Evolutionary conservation across 2,797 vertebrate species (phyloP), one percentile per base, ranked within the genome.

Genomic region (Miichthys miiuy): DNA sequence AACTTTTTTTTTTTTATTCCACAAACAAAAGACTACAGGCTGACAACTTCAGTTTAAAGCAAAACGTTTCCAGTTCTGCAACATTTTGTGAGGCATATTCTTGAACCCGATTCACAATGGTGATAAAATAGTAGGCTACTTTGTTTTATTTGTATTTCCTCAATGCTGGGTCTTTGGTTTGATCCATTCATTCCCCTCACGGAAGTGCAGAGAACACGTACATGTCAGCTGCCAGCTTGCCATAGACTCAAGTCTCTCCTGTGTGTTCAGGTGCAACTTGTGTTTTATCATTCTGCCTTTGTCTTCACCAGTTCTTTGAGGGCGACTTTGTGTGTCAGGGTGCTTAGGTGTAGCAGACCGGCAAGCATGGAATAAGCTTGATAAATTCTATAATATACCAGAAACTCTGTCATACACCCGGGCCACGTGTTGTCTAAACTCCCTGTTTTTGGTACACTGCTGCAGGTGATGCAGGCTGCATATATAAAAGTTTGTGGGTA

Each of bases 381-480:
- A 56, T 70, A 20, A 16, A 63, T 76, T 65, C 27, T 56, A 17
- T 27, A 56, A 80, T 52, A 63, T 12, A 62, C 25, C 65, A 51
- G 20, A 75, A 67, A 75, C 30, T 69, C 76, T 44, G 64, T 75
- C 38, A 18, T 12, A 62, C 72, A 58, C 38, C 25, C 54, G 41
- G 30, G 55, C 55, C 68, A 63, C 17, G 17, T 63, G 66, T 72
- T 63, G 57, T 80, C 72, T 70, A 57, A 80, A 81, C 61, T 69
- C 20, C 42, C 69, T 42, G 65, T 52, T 86, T 38, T 81, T 72
- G 74, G 66, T 55, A 30, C 75, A 27, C 66, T 56, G 86, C 87
- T 89, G 87, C 82, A 76, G 69, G 85, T 78, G 74, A 78, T 82
- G 77, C 70, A 79, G 21, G 48, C 71, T 78, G 75, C 77, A 82